A percentile compares a stretch with the other conserved stretches of the same genome.
These are phyloP conservation scores for Opisthograptis luteolata DNA, from an alignment of 2,888 invertebrate genomes.

Conservation along the genomic window DNA sequence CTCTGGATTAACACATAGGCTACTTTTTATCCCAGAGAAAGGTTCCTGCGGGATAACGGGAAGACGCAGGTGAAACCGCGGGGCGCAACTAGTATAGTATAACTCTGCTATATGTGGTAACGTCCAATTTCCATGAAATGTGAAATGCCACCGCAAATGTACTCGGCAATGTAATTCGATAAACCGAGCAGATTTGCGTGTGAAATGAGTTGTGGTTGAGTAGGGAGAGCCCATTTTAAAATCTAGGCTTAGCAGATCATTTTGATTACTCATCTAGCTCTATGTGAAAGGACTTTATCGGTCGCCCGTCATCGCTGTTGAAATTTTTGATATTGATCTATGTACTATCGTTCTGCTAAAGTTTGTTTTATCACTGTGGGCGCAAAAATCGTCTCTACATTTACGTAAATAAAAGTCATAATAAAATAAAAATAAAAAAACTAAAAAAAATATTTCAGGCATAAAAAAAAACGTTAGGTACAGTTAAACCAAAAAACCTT, in stretches of 20 bases:
- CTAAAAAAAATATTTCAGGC: too few relatives aligned
- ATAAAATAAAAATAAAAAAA: too few relatives aligned
- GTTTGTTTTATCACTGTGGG: too few relatives aligned
- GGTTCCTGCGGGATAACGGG: conserved; percentile 4
- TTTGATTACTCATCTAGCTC: not conserved
- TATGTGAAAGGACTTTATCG: not conserved
- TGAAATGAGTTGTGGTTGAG: conserved; percentile 7
- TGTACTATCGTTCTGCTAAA: too few relatives aligned
- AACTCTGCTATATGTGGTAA: not conserved
- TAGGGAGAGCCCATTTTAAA: not conserved
- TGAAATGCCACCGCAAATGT: conserved; percentile 10
- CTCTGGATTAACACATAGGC: too few relatives aligned
- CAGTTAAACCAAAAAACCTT: too few relatives aligned
- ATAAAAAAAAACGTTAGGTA: too few relatives aligned
- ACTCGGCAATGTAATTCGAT: not conserved
- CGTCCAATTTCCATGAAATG: not conserved
- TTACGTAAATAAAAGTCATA: too few relatives aligned
- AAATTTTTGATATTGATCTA: too few relatives aligned
- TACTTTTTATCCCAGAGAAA: too few relatives aligned
- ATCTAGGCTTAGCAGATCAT: not conserved
- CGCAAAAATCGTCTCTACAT: too few relatives aligned
- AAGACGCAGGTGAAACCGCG: conserved; percentile 7
- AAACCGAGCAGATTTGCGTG: not conserved
- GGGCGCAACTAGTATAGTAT: not conserved
- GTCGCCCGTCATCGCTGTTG: too few relatives aligned